phyloP scores from a whole-genome alignment of 2,113 vertebrate species.

The Setophaga coronata region DNA sequence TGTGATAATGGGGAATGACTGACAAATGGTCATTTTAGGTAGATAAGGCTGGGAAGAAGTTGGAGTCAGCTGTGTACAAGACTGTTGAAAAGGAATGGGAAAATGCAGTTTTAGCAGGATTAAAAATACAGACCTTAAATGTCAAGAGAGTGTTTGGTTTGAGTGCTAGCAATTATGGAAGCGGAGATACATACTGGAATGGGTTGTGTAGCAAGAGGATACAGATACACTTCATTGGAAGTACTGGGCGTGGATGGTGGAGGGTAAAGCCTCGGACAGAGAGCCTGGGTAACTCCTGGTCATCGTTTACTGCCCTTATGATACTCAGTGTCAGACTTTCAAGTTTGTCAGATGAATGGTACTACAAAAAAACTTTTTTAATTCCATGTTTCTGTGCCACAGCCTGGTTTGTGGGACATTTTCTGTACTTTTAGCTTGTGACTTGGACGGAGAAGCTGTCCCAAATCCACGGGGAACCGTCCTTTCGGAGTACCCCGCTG shows the following conservation, averaged over 20 bases:
- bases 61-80: neutral
- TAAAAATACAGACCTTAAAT: neutral
- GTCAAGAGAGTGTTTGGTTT: neutral
- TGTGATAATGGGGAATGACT: neutral
- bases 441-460: neutral
- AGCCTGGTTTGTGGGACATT: neutral
- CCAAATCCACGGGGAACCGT: rapidly evolving
- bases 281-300: neutral
- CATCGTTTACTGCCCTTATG: neutral
- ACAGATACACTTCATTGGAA: neutral
- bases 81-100: neutral
- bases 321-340: neutral
- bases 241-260: neutral
- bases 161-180: neutral
- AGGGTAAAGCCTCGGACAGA: neutral
- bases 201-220: neutral
- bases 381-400: neutral
- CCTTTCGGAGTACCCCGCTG: rapidly evolving
- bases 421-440: neutral
- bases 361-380: rapidly evolving
- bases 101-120: neutral
- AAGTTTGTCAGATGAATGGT: neutral
- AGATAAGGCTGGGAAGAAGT: neutral
- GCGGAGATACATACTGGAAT: neutral
- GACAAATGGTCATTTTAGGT: neutral